Conservation (phyloP, 1,140 invertebrate genomes). For the Plutomurus gul region DNA sequence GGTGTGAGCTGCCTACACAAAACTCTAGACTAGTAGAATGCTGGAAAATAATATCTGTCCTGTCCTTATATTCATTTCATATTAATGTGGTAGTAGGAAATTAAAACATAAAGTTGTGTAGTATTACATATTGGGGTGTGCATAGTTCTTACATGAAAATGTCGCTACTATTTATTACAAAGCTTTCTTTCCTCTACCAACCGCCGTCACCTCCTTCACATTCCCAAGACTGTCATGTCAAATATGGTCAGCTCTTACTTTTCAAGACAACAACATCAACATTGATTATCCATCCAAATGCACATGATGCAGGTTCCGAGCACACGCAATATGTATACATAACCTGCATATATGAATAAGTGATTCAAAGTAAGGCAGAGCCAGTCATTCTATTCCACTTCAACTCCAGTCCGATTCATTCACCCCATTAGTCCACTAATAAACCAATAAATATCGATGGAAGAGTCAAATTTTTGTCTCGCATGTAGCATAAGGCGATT, state of each 20-base stretch:
- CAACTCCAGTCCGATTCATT: not conserved
- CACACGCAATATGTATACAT: not conserved
- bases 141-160: not conserved
- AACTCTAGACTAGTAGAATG: not conserved
- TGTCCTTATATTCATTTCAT: too few relatives aligned
- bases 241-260: slow-evolving; percentile 24
- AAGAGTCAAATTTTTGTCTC: not conserved
- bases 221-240: slow-evolving; percentile 25
- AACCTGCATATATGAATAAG: not conserved
- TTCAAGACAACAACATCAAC: slow-evolving; percentile 10
- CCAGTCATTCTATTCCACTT: too few relatives aligned
- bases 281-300: slow-evolving; percentile 2
- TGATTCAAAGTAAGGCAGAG: too few relatives aligned
- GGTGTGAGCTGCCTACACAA: too few relatives aligned
- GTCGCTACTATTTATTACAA: not conserved
- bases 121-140: too few relatives aligned
- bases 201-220: slow-evolving; percentile 20
- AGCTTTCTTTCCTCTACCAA: not conserved
- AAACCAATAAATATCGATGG: slow-evolving; percentile 6
- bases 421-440: not conserved
- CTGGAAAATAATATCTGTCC: too few relatives aligned
- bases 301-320: not conserved
- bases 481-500: not conserved
- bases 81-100: too few relatives aligned
- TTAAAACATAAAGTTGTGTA: too few relatives aligned